Conservation (phyloP, 2,113 vertebrate genomes). For the Thermophis baileyi region DNA sequence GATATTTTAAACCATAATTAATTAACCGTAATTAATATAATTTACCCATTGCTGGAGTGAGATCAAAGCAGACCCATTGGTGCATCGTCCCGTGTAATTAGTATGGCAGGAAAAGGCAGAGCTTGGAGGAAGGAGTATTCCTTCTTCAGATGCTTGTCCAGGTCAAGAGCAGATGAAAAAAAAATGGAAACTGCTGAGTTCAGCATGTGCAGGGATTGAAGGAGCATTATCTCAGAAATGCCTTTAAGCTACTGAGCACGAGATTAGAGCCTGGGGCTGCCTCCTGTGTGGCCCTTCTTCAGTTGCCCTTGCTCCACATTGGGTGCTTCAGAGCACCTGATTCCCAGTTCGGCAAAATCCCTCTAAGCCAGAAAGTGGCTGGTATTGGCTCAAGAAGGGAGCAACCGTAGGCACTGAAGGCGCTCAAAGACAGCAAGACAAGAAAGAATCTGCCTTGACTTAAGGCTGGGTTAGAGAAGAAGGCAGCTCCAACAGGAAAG, state of each 20-base stretch:
- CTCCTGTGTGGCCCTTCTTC: conserved; percentile 56
- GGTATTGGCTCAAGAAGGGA: conserved; percentile 36
- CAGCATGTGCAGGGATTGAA: conserved; percentile 59
- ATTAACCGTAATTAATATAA: not conserved
- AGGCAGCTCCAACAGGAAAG: not conserved
- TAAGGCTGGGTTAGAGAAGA: not conserved
- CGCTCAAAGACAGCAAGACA: conserved; percentile 26
- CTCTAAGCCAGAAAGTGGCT: conserved; percentile 64
- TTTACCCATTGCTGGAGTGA: not conserved
- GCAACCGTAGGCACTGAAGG: conserved; percentile 51
- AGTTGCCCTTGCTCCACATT: conserved; percentile 84
- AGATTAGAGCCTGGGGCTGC: conserved; percentile 35
- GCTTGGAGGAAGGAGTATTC: not conserved
- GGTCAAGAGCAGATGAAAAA: not conserved
- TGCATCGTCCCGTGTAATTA: not conserved
- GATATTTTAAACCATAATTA: not conserved
- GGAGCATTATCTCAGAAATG: conserved; percentile 48
- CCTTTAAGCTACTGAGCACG: conserved; percentile 75
- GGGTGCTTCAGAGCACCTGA: conserved; percentile 65
- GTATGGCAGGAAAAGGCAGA: too few species aligned
- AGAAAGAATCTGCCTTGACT: conserved; percentile 23
- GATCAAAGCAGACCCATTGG: not conserved
- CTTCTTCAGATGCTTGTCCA: not conserved
- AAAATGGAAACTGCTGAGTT: conserved; percentile 56
- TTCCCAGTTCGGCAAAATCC: conserved; percentile 71